Evolutionary conservation across 2,113 vertebrate genomes (phyloP), one percentile per base, ranked within the genome.

Genomic region (Progne subis): DNA sequence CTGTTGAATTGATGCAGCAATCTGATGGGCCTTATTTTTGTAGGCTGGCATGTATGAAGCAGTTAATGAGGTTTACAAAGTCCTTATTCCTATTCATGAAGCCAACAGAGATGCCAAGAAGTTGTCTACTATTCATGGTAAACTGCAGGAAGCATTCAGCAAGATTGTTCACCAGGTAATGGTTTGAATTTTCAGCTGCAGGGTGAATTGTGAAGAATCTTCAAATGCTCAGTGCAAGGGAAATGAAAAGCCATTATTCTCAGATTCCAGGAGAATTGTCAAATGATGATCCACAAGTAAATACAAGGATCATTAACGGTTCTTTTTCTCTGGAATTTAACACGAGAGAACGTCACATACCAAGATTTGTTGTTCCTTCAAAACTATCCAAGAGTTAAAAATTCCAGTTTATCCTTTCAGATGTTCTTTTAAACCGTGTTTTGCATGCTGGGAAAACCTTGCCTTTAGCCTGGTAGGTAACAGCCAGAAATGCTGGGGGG

Each of bases 81-180:
- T 99, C 60, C 99, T 99, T 89, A 99, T 99, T 97, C 99, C 99
- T 52, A 98, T 99, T 96, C 99, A 99, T 12, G 99, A 99, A 98
- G 99, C 99, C 87, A 99, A 99, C 96, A 98, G 99, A 93, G 99
- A 99, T n/a, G 99, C 99, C 87, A 99, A 99, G 98, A 99, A 99
- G 96, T 97, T 99, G 37, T 98, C 99, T 88, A 98, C 99, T 82
- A 99, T 99, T 98, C 99, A 99, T 98, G 99, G 99, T 98, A 99
- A 99, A 99, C 99, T 99, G 71, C 99, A 99, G 94, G 99, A 99
- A 97, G 99, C 99, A 26, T 99, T 99, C 98, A 98, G 99, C 98
- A 99, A 99, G 98, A 99, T 99, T 67, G 99, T 99, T 67, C 99
- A 99, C 91, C 99, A 99, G 99, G 99, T 99, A 99, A 99, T 94